Evolutionary conservation across 2,113 vertebrate species (phyloP), one percentile per base, ranked within the genome.

Genomic region (Ovibos moschatus): DNA sequence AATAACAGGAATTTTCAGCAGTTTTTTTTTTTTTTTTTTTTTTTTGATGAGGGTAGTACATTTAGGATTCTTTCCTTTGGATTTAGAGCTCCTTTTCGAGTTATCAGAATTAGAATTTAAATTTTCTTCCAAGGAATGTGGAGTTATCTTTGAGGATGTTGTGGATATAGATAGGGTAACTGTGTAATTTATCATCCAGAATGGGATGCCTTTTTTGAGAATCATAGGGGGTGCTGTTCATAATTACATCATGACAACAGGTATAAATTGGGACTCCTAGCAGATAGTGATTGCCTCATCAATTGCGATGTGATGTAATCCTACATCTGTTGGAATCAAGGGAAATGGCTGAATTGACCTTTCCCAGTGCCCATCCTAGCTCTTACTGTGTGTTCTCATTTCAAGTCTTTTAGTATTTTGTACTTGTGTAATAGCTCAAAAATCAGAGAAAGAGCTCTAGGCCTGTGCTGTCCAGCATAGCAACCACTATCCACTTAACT

Each of bases 1-100:
- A 98, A 98, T 98, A 98, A 97, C 97, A 98, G 71, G 96, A 98
- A 98, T 98, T 97, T 98, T 98, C 96, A 99, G 97, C 97, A 97
- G 86, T 94, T 94, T 83, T 93, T 96, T 95, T 96, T 95, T 91
- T 79, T n/a, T n/a, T n/a, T 90, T 94, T 89, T 89, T 95, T 96
- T 96, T 98, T 98, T 98, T 97, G 5, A 95, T 93, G 96, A 98
- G 98, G 87, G 92, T 96, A 98, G 97, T 97, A 87, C 92, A 78
- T 97, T 98, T 95, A 96, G 95, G 95, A 92, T 98, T 98, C 95
- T 97, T 95, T 98, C 23, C 30, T 98, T 97, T 51, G 6, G 97
- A 89, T 78, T 97, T 98, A 97, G 97, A 88, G 92, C 83, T 97
- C 62, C 97, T 97, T 97, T 98, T 96, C 96, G 67, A 98, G 94